Base-by-base conservation (phyloP, 2,888 invertebrate species). In the Eudasyphora cyanicolor region DNA sequence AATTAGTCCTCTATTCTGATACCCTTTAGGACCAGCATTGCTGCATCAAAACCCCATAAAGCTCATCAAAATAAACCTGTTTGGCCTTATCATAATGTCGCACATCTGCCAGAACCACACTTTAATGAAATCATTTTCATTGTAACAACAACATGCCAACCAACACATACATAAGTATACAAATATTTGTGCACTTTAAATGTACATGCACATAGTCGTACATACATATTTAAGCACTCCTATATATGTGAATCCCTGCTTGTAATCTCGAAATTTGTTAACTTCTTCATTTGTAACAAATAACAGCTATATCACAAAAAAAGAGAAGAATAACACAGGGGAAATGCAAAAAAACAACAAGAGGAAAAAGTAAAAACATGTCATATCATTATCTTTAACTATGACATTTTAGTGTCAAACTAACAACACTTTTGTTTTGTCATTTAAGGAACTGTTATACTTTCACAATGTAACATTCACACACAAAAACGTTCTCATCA, bases 391-490 rank as follows among this genome's bases (percentile, higher is more conserved):
- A 83, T 80, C 83, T 75, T 70, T 80, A 83, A 83, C 83, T 74
- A 71, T 80, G 83, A 75, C 80, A 80, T 77, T 83, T 83, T 77
- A 80, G 83, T 83, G 83, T 80, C 80, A 84, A 84, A 78, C 83
- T 78, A 60, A 84, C 74, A 75, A 78, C 73, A 81, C 80, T 80
- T 84, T 80, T 80, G 83, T 78, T 80, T 67, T 49, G 49, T 49
- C 32, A 60, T 75, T 78, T 54, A 70, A 71, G 35, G n/a, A 64
- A 75, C 57, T 76, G 29, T 74, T 45, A 62, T 24, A 82, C 42
- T 74, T 74, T 54, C 60, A 75, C 62, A 73, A 38, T 35, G 17
- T 54, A 5, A 69, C 21, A 57, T 17, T 19, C 17, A 32, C 32
- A 49, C 24, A 38, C 32, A 71, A 35, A 54, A 54, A 67, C 42